Evolutionary conservation across 2,888 invertebrate species (phyloP).

Genomic region (Laothoe populi): DNA sequence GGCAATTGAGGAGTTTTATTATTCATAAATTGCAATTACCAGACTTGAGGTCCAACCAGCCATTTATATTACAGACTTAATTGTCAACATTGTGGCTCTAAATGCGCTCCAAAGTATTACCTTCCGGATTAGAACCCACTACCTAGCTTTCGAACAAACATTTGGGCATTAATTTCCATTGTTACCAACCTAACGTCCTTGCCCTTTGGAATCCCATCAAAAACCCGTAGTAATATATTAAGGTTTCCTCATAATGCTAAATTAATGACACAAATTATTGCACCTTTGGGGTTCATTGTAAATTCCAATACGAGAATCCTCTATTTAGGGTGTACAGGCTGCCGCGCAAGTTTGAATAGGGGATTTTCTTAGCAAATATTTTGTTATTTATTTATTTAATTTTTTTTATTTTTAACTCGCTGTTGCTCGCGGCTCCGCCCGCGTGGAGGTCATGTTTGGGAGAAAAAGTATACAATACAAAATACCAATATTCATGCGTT

Average conservation of each 20-base stretch:
- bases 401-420: no score
- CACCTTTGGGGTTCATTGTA: slow-evolving; percentile 48
- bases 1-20: no score
- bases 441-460: no score
- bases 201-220: slow-evolving; percentile 4
- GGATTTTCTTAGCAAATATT: not conserved
- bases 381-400: no score
- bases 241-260: slow-evolving; percentile 18
- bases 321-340: slow-evolving; percentile 39
- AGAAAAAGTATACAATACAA: no score
- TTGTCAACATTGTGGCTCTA: no score
- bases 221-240: slow-evolving; percentile 4
- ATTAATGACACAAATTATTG: slow-evolving; percentile 49
- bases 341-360: slow-evolving; percentile 32
- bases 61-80: not conserved
- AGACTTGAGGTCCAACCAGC: no score
- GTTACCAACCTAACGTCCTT: slow-evolving; percentile 1
- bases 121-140: not conserved
- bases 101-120: not conserved
- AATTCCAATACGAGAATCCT: slow-evolving; percentile 44
- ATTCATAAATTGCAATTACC: no score
- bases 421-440: no score
- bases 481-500: no score
- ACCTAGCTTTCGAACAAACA: not conserved
- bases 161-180: not conserved